Percentiles rank a stretch among this genome's conserved stretches.
phyloP scores from a whole-genome alignment of 30 jellyfish, hydroid and myxozoan genomes.

The Pelagia noctiluca region DNA sequence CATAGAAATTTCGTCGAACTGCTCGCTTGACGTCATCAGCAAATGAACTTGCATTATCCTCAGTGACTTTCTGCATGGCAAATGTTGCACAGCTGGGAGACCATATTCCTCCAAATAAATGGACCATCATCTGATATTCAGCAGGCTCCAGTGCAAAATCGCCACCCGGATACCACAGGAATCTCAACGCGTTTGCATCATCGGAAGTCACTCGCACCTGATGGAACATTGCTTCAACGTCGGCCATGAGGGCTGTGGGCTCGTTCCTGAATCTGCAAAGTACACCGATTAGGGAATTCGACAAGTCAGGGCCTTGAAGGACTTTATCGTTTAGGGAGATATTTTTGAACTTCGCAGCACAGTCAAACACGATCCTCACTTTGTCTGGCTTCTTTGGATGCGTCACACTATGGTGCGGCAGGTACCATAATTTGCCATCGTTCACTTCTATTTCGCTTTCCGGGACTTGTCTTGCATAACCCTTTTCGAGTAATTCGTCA shows the following conservation, averaged over 20 bases:
- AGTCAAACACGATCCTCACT: conserved; percentile 57
- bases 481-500: conserved; percentile 36
- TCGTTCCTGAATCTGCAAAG: conserved; percentile 28
- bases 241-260: conserved; percentile 42
- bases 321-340: conserved; percentile 31
- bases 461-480: conserved; percentile 40
- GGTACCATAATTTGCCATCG: conserved; percentile 51
- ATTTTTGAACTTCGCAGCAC: conserved; percentile 62
- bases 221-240: conserved; percentile 62
- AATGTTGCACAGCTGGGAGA: conserved; percentile 45
- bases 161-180: conserved; percentile 42
- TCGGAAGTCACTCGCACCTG: conserved; percentile 53
- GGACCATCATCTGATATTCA: conserved; percentile 54
- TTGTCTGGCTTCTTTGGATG: conserved; percentile 15
- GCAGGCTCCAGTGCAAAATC: conserved; percentile 6
- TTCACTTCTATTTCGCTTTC: conserved; percentile 9
- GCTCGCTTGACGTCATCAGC: not conserved
- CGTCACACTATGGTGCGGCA: conserved; percentile 68
- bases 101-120: conserved; percentile 15
- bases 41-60: not conserved
- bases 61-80: conserved; percentile 24
- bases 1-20: conserved; percentile 45
- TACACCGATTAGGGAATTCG: conserved; percentile 33
- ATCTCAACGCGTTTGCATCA: conserved; percentile 27
- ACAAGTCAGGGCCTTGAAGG: conserved; percentile 54